Conservation (phyloP, 2,113 vertebrate species). For the Anguilla rostrata region DNA sequence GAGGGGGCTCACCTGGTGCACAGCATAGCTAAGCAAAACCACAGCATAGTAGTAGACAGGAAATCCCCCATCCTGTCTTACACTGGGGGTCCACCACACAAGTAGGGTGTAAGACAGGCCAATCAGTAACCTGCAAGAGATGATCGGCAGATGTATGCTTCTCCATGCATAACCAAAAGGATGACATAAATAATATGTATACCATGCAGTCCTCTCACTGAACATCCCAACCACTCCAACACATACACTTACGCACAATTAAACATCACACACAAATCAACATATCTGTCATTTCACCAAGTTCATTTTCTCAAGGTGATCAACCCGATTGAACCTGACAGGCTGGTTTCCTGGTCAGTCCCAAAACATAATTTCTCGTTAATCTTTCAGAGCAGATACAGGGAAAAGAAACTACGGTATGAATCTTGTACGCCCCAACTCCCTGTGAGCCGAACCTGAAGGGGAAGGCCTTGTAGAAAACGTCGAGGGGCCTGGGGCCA, state of each 20-base stretch:
- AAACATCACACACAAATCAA: neutral
- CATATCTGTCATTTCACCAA: neutral
- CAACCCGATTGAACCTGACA: neutral
- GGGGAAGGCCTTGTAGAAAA: conserved; percentile 95
- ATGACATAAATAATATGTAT: neutral
- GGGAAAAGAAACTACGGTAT: no score
- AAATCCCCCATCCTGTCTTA: conserved; percentile 84
- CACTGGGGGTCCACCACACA: conserved; percentile 93
- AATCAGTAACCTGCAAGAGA: conserved; percentile 78
- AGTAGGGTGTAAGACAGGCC: conserved; percentile 87
- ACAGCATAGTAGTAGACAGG: conserved; percentile 86
- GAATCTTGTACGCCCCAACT: neutral
- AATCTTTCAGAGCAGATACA: neutral
- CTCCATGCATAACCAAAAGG: neutral
- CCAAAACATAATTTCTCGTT: neutral
- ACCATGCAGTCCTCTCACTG: neutral
- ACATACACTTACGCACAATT: neutral
- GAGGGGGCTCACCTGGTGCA: conserved; percentile 83
- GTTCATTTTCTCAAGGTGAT: neutral
- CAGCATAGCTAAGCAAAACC: conserved; percentile 88
- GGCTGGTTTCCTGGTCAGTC: neutral
- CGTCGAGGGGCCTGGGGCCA: conserved; percentile 85
- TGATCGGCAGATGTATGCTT: neutral
- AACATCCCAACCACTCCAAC: neutral
- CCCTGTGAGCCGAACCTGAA: conserved; percentile 76